A percentile compares a stretch with the other conserved stretches of the same genome.
These are phyloP conservation scores for Cettia cetti DNA, from an alignment of 2,113 vertebrate genomes.

Conservation along the genomic window DNA sequence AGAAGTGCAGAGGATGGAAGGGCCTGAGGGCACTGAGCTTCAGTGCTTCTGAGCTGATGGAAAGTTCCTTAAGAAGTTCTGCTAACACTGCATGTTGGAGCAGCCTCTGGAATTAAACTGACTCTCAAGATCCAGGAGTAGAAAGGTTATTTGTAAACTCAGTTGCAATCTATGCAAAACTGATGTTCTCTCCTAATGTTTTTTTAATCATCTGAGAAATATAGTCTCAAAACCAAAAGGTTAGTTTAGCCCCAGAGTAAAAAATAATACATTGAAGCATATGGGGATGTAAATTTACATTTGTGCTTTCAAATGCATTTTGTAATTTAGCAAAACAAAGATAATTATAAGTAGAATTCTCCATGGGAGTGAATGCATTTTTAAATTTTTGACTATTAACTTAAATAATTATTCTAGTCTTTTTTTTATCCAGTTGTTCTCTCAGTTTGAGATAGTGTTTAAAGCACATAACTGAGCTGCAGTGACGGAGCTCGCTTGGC, in stretches of 20 bases:
- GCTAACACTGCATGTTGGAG: neutral
- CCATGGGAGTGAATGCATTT: neutral
- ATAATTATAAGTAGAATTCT: neutral
- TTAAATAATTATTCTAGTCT: neutral
- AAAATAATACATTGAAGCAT: neutral
- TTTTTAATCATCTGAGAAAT: conserved; percentile 26
- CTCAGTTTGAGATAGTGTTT: neutral
- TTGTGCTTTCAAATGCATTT: neutral
- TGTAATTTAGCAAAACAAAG: neutral
- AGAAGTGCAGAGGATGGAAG: neutral
- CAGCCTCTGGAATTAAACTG: neutral
- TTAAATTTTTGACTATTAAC: no score
- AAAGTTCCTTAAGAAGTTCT: neutral
- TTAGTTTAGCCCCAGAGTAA: conserved; percentile 15
- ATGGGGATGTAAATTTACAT: neutral
- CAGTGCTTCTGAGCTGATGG: neutral
- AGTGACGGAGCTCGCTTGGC: neutral
- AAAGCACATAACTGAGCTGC: neutral
- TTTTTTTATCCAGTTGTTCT: neutral
- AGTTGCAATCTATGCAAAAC: neutral
- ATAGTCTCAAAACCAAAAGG: neutral
- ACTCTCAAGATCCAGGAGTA: neutral
- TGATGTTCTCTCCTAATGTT: neutral
- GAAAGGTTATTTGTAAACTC: conserved; percentile 46
- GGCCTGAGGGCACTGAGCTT: neutral